phyloP scores from a whole-genome alignment of 2,888 invertebrate genomes.

The Eilema griseolum region DNA sequence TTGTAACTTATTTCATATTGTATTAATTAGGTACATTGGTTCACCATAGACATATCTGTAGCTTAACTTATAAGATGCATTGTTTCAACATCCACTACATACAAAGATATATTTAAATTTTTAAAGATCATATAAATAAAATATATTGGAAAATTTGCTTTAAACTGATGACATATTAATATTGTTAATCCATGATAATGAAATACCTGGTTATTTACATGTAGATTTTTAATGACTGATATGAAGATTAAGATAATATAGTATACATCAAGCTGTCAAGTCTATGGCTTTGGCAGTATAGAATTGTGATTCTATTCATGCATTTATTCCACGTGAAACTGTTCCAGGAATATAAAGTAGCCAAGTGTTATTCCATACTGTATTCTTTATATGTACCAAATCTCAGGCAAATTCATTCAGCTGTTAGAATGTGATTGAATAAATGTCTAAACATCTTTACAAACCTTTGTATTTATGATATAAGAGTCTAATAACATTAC shows the following conservation, averaged over 20 bases:
- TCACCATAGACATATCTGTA: too few relatives aligned
- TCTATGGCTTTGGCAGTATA: too few relatives aligned
- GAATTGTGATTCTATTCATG: too few relatives aligned
- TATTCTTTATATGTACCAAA: too few relatives aligned
- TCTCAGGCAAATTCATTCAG: too few relatives aligned
- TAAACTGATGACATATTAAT: background rate
- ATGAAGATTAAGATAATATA: conserved; percentile 6
- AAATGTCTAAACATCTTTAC: too few relatives aligned
- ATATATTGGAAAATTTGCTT: background rate
- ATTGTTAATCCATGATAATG: background rate
- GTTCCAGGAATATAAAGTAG: too few relatives aligned
- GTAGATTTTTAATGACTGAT: background rate
- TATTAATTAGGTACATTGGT: background rate
- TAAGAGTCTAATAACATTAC: too few relatives aligned
- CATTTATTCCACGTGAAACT: too few relatives aligned
- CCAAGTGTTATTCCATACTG: too few relatives aligned
- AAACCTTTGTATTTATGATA: too few relatives aligned
- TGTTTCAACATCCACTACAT: background rate
- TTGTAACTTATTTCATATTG: background rate
- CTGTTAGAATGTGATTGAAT: too few relatives aligned
- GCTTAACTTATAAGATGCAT: background rate
- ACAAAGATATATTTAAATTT: background rate
- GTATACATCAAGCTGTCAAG: background rate
- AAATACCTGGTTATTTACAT: background rate
- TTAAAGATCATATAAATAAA: background rate